Evolutionary conservation across 1,140 invertebrate genomes (phyloP), one percentile per base, ranked within the genome.

Genomic region (Plutomurus gul): DNA sequence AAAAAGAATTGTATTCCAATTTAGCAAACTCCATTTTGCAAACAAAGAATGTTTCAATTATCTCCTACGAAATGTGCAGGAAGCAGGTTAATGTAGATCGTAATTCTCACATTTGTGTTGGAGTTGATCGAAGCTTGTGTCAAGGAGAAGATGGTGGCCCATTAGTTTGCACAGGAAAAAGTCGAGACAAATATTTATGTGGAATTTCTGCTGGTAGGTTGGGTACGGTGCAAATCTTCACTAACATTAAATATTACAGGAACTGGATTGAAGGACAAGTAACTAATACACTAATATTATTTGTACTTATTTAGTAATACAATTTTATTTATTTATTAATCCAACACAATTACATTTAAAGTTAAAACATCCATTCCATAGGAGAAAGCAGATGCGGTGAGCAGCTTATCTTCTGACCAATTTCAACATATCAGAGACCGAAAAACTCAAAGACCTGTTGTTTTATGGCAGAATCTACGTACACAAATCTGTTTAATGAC

Each of bases 251-350:
- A 16, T 43, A 25, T 20, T 72, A 40, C 37, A 10, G 6, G 10
- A 22, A 72, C 3, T 72, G 70, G 70, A 72, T 72, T 43, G 36
- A 72, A 22, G 70, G 56, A 33, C 30, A 33, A 7, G 56, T 65
- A 30, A 7, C 6, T 65, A n/a, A n/a, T n/a, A n/a, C n/a, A n/a
- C n/a, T n/a, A n/a, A n/a, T n/a, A n/a, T n/a, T n/a, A n/a, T n/a
- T n/a, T n/a, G n/a, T n/a, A n/a, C n/a, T n/a, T n/a, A n/a, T n/a
- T n/a, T n/a, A n/a, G n/a, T n/a, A n/a, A n/a, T n/a, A n/a, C n/a
- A n/a, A n/a, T n/a, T n/a, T n/a, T n/a, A n/a, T n/a, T n/a, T n/a
- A n/a, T n/a, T n/a, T n/a, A n/a, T n/a, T n/a, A n/a, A n/a, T n/a
- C n/a, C n/a, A n/a, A n/a, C n/a, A n/a, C n/a, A n/a, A n/a, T n/a